A percentile compares a stretch with the other conserved stretches of the same genome.
These are phyloP conservation scores for Spinibarbus caldwelli DNA, from an alignment of 2,797 vertebrate genomes.

Conservation along the genomic window DNA sequence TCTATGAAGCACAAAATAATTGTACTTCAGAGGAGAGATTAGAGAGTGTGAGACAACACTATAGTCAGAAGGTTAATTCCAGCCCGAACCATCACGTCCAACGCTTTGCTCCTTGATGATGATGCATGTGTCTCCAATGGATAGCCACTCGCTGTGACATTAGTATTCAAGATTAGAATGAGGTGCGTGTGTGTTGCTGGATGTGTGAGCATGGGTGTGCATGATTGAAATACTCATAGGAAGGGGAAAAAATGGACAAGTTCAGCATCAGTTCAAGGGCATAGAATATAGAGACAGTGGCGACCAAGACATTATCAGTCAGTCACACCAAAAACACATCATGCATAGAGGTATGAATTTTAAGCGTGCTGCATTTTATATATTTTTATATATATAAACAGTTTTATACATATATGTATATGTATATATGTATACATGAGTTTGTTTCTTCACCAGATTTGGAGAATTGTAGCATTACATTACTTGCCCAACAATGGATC, in stretches of 20 bases:
- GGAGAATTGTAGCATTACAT: neutral
- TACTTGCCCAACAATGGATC: neutral
- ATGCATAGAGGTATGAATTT: neutral
- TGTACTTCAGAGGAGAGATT: constrained; percentile 36
- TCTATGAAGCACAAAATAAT: constrained; percentile 22
- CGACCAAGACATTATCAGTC: constrained; percentile 16
- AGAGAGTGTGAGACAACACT: constrained; percentile 33
- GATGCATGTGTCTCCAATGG: constrained; percentile 14
- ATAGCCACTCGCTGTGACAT: constrained; percentile 27
- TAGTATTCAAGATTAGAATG: constrained; percentile 38
- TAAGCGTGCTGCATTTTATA: neutral
- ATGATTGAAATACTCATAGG: constrained; percentile 33
- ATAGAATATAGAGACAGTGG: constrained; percentile 28
- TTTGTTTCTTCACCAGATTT: neutral
- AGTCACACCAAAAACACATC: neutral
- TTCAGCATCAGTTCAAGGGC: constrained; percentile 38
- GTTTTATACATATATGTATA: neutral
- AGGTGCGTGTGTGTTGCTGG: neutral
- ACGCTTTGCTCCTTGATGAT: constrained; percentile 47
- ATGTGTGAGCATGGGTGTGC: constrained; percentile 13
- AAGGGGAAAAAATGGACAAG: constrained; percentile 31
- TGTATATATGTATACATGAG: neutral
- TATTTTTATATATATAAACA: neutral
- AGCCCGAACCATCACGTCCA: constrained; percentile 40
- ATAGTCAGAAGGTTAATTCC: constrained; percentile 46